Evolutionary conservation across 2,797 vertebrate genomes (phyloP), one percentile per base, ranked within the genome.

Genomic region (Rousettus madagascariensis): DNA sequence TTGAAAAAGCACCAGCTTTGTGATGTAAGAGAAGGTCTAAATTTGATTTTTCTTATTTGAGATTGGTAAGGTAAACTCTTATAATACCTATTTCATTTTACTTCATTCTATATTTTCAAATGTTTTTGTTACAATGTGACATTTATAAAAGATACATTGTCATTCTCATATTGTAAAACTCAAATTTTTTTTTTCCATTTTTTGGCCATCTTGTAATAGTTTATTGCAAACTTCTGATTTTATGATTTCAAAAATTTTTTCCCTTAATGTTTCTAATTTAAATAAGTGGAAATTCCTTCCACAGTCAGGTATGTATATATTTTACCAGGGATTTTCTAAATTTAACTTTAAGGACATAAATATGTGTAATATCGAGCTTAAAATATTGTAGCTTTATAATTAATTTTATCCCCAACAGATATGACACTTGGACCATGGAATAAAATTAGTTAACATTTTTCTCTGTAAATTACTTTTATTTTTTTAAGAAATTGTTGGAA

Each of bases 181-280:
- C 72, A 59, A 51, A 1, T 94, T 36, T 63, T 72, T 63, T 72
- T 28, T 51, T 53, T 77, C 8, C 0, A 63, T 92, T 91, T 80
- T 38, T 57, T 85, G 83, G 55, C 0, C 91, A 68, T 30, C 4
- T 30, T 38, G 49, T 49, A 49, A 68, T 2, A 49, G 72, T 28
- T 83, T 33, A 26, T 33, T 79, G 77, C 93, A 91, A 97, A 92
- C 85, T 43, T 33, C 33, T 24, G 38, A 20, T 66, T 95, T 65
- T 17, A 55, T 65, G n/a, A 92, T 82, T 94, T 79, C 84, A 16
- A 96, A 59, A 97, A 66, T 16, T 94, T 66, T 78, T 3, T 83
- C 11, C 46, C 41, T 72, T 84, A 97, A 96, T 72, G 30, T 93
- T 96, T 95, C 82, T 75, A 57, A 94, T 94, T 95, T 91, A 97